Percentiles rank a stretch among this genome's conserved stretches.
phyloP scores from a whole-genome alignment of 2,797 vertebrate genomes.

The Myotis daubentonii region DNA sequence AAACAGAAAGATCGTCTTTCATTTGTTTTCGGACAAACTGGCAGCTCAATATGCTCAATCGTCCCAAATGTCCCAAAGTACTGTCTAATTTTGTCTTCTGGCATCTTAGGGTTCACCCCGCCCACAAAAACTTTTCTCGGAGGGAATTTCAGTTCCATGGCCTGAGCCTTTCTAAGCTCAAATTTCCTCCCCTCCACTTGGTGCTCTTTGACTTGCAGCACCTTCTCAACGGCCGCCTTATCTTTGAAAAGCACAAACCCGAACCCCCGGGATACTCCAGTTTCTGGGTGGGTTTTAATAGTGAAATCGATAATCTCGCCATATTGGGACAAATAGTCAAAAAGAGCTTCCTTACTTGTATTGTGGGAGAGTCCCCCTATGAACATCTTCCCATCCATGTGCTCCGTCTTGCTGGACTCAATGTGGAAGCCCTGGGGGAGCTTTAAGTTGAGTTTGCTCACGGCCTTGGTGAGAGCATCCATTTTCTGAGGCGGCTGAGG shows the following conservation, averaged over 20 bases:
- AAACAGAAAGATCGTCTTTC: conserved; percentile 88
- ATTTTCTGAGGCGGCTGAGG: fast-evolving
- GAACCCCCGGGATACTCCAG: conserved; percentile 86
- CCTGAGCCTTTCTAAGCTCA: conserved; percentile 88
- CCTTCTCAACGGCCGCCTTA: conserved; percentile 86
- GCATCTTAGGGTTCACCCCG: conserved; percentile 85
- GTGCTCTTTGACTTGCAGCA: conserved; percentile 89
- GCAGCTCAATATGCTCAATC: conserved; percentile 90
- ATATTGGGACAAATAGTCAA: conserved; percentile 88
- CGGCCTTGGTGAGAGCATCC: fast-evolving
- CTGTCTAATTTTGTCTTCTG: conserved; percentile 88
- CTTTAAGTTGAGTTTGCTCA: background rate
- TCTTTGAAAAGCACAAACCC: conserved; percentile 91
- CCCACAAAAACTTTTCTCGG: conserved; percentile 89
- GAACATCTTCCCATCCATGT: conserved; percentile 87
- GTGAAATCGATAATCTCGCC: conserved; percentile 89
- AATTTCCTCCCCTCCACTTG: conserved; percentile 88
- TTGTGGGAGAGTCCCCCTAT: conserved; percentile 88
- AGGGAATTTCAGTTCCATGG: conserved; percentile 85
- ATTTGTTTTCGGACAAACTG: conserved; percentile 87
- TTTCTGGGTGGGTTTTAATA: conserved; percentile 88
- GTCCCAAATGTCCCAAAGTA: conserved; percentile 89
- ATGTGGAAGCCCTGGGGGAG: background rate
- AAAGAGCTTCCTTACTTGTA: conserved; percentile 88
- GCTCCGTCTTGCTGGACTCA: background rate